These are phyloP conservation scores for Cyprinodon brontotheroides DNA, from an alignment of 2,113 vertebrate species.

Conservation along the genomic window DNA sequence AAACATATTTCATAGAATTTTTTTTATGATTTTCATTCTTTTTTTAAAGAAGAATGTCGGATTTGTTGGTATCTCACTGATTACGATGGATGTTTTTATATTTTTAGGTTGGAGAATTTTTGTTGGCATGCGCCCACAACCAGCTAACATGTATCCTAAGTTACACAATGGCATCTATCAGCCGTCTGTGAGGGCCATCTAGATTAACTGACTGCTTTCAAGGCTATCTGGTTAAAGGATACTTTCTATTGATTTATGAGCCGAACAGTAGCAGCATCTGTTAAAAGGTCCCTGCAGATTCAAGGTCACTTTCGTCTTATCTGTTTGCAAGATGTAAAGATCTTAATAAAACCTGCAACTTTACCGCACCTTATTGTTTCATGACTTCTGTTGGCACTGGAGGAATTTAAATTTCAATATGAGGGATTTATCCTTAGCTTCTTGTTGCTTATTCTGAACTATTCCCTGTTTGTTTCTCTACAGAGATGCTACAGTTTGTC, in stretches of 20 bases:
- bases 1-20: too few relatives aligned
- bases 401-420: not conserved
- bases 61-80: too few relatives aligned
- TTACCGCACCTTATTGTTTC: not conserved
- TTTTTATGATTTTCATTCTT: too few relatives aligned
- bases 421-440: not conserved
- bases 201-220: constrained; percentile 29
- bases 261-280: constrained; percentile 42
- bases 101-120: not conserved
- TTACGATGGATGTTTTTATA: not conserved
- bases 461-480: constrained; percentile 12
- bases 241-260: constrained; percentile 23
- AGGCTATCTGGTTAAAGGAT: constrained; percentile 45
- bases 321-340: constrained; percentile 1
- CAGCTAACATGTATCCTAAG: not conserved
- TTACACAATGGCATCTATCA: not conserved
- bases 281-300: not conserved
- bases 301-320: constrained; percentile 55
- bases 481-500: constrained; percentile 99
- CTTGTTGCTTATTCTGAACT: not conserved
- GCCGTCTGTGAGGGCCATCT: constrained; percentile 23
- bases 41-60: too few relatives aligned
- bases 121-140: not conserved
- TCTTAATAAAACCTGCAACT: not conserved
- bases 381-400: not conserved